phyloP scores from a whole-genome alignment of 1,140 invertebrate genomes.

The Cotesia vestalis region DNA sequence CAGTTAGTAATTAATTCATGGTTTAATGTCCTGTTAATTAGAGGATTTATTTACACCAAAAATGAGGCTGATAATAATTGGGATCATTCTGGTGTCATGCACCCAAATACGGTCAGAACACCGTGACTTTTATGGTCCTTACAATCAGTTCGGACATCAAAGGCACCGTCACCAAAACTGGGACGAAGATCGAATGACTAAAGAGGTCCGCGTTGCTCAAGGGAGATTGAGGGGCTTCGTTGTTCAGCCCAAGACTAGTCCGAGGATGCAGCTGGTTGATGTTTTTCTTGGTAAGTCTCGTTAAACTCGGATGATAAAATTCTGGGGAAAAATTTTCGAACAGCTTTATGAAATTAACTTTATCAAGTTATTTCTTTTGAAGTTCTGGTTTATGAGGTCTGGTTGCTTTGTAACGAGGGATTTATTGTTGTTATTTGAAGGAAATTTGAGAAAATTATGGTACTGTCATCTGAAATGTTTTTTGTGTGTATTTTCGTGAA shows the following conservation, averaged over 20 bases:
- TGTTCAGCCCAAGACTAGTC: conserved; percentile 49
- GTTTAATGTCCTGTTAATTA: no score
- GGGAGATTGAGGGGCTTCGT: conserved; percentile 57
- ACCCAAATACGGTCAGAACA: conserved; percentile 58
- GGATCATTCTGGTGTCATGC: conserved; percentile 53
- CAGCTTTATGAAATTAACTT: no score
- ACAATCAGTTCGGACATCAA: conserved; percentile 49
- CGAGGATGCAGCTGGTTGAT: conserved; percentile 56
- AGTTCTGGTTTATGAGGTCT: no score
- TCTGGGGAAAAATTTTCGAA: no score
- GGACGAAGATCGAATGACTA: conserved; percentile 45
- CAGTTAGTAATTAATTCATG: no score
- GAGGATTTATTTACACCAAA: conserved; percentile 42
- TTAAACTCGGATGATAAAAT: no score
- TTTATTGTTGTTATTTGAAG: no score
- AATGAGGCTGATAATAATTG: conserved; percentile 54
- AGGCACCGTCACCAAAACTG: conserved; percentile 42
- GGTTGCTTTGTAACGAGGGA: no score
- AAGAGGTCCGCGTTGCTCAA: conserved; percentile 58
- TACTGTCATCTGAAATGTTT: no score
- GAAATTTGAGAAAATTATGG: no score
- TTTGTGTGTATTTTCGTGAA: no score
- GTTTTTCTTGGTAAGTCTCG: conserved; percentile 57
- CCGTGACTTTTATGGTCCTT: conserved; percentile 48
- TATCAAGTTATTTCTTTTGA: no score